phyloP scores from a whole-genome alignment of 2,888 invertebrate genomes.

The Eulithis testata region DNA sequence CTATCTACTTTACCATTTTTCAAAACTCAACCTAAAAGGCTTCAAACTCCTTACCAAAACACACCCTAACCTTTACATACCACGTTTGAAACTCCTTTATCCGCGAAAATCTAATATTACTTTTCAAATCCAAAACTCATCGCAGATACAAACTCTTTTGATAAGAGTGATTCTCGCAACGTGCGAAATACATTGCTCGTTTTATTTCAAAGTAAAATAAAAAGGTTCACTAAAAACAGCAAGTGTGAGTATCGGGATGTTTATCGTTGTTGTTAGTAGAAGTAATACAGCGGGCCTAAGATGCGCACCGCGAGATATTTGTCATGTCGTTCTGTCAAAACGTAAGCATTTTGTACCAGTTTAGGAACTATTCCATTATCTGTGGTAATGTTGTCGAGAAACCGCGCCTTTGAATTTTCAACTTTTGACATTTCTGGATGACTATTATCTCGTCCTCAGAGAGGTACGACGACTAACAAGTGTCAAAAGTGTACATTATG shows the following conservation, averaged over 20 bases:
- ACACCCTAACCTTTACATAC: rapidly evolving
- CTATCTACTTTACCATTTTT: constrained; percentile 60
- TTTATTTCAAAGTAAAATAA: not conserved
- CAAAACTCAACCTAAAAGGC: constrained; percentile 22
- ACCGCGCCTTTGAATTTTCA: no score
- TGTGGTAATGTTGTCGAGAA: no score
- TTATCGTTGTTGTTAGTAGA: constrained; percentile 38
- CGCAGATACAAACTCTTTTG: constrained; percentile 32
- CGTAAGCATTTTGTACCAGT: no score
- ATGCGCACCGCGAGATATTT: no score
- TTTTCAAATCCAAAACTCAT: constrained; percentile 19
- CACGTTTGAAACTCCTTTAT: constrained; percentile 20
- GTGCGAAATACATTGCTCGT: constrained; percentile 42
- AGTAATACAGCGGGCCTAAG: no score
- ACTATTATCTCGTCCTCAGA: no score
- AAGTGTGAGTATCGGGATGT: constrained; percentile 29
- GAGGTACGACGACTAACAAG: no score
- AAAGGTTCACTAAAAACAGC: constrained; percentile 16
- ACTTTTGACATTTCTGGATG: no score
- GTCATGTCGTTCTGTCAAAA: no score
- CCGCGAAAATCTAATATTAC: constrained; percentile 34
- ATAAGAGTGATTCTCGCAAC: constrained; percentile 26
- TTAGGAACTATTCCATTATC: no score
- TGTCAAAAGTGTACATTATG: no score
- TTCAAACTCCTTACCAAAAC: constrained; percentile 14